Evolutionary conservation across 2,888 invertebrate genomes (phyloP).

Genomic region (Sepiola atlantica): DNA sequence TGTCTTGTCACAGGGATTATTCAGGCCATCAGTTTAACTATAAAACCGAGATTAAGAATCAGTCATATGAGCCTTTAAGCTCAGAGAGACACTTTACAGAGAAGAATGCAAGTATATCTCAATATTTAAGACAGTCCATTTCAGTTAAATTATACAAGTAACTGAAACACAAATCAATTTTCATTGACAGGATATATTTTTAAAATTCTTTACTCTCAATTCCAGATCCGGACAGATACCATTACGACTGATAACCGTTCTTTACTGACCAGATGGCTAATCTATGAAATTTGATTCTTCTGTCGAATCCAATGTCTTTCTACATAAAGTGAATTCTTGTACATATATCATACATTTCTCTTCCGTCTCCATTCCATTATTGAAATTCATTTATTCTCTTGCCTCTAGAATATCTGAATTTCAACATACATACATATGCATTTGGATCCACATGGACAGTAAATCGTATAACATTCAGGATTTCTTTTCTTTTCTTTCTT

Average conservation of each 20-base stretch:
- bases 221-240: background rate
- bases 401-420: background rate
- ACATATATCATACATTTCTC: background rate
- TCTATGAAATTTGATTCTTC: constrained; percentile 22
- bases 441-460: background rate
- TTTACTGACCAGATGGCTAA: constrained; percentile 10
- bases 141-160: background rate
- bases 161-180: background rate
- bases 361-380: background rate
- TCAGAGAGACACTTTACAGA: too few species aligned
- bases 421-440: background rate
- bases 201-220: background rate
- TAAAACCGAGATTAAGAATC: too few species aligned
- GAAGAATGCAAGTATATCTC: too few species aligned
- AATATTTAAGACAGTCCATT: background rate
- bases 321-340: background rate
- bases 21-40: too few species aligned
- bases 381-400: background rate
- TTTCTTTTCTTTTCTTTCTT: background rate
- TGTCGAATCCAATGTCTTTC: background rate
- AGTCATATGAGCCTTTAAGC: too few species aligned
- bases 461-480: background rate
- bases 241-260: background rate
- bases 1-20: too few species aligned
- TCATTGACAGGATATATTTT: background rate